A percentile compares a stretch with the other conserved stretches of the same genome.
Conservation (phyloP, 2,888 invertebrate species). For the Parnassius mnemosyne region DNA sequence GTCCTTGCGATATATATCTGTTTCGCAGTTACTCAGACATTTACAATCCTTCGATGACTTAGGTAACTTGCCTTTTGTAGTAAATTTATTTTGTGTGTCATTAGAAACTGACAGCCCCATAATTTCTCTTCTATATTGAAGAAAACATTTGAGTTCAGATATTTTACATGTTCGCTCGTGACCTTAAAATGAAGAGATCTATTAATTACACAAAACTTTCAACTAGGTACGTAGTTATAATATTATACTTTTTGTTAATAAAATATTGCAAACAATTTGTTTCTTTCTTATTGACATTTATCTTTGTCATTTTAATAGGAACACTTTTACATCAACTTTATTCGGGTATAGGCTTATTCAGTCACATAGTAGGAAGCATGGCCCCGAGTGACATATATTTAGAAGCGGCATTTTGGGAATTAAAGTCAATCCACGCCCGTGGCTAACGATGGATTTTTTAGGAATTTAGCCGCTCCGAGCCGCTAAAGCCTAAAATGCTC, state of each 20-base stretch:
- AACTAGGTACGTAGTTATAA: background rate
- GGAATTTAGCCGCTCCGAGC: too few species aligned
- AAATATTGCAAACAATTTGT: background rate
- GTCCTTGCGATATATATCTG: slow-evolving; percentile 57
- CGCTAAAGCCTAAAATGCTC: too few species aligned
- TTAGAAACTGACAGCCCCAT: slow-evolving; percentile 48
- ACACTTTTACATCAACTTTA: too few species aligned
- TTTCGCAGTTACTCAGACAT: slow-evolving; percentile 63
- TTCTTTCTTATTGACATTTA: background rate
- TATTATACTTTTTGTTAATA: background rate
- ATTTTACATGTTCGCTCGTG: slow-evolving; percentile 59
- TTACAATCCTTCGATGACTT: slow-evolving; percentile 54
- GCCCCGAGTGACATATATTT: too few species aligned
- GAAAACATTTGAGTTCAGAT: slow-evolving; percentile 56
- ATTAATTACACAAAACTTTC: background rate
- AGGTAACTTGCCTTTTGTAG: slow-evolving; percentile 43
- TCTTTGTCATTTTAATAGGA: background rate
- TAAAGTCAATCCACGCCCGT: too few species aligned
- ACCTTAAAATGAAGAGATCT: background rate
- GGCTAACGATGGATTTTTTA: too few species aligned
- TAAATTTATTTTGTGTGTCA: slow-evolving; percentile 42
- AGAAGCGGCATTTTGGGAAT: too few species aligned
- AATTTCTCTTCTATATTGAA: slow-evolving; percentile 55
- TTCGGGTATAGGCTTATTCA: too few species aligned
- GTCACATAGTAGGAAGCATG: too few species aligned